A percentile compares a stretch with the other conserved stretches of the same genome.
Evolutionary conservation across 2,797 vertebrate species (phyloP).

Genomic region (Leptatherina wallacei): DNA sequence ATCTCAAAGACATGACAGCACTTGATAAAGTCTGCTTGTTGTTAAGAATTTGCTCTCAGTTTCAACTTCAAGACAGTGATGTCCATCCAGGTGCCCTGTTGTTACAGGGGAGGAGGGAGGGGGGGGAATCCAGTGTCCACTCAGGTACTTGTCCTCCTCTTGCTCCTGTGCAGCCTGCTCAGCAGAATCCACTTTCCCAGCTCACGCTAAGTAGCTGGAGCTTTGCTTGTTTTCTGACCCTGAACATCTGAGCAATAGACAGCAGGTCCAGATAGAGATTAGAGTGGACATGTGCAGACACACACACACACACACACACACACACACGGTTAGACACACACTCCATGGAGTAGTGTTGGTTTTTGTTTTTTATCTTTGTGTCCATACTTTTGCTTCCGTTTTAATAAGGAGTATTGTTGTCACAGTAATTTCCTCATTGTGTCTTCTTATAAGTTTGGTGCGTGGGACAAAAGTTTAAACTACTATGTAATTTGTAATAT

Average conservation of each 20-base stretch:
- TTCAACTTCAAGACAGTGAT: constrained; percentile 3
- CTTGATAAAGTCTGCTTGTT: constrained; percentile 4
- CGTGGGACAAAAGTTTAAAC: background rate
- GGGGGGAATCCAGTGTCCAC: constrained; percentile 1
- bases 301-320: constrained; percentile 5
- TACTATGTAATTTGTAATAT: background rate
- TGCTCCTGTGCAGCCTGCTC: constrained; percentile 49
- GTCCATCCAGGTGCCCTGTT: constrained; percentile 9
- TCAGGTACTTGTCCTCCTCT: constrained; percentile 33
- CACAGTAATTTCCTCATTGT: background rate
- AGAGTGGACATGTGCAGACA: constrained; percentile 50
- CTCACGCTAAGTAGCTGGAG: constrained; percentile 76
- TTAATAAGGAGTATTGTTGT: background rate
- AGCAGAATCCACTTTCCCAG: constrained; percentile 77
- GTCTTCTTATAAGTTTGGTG: background rate
- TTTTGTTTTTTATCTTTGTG: constrained; percentile 1
- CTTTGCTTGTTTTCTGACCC: constrained; percentile 76
- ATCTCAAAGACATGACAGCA: constrained; percentile 6
- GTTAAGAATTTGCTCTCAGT: constrained; percentile 1
- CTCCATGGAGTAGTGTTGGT: constrained; percentile 10
- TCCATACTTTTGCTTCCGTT: background rate
- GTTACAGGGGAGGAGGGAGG: background rate
- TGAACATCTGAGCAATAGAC: constrained; percentile 48
- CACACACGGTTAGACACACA: background rate
- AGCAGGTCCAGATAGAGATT: constrained; percentile 71